Conservation (phyloP, 1,140 invertebrate genomes). For the Batillaria attramentaria region DNA sequence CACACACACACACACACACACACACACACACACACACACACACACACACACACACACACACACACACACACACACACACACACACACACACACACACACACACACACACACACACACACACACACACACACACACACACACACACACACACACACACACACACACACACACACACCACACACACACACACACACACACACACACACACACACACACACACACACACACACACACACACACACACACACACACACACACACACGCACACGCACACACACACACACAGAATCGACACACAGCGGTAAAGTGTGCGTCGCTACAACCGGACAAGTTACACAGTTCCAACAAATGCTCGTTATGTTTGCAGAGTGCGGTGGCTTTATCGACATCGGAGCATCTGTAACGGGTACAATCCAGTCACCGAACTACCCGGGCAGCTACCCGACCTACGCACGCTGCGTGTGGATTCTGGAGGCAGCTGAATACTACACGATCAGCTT, state of each 20-base stretch:
- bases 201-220: not conserved
- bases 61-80: not conserved
- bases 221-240: not conserved
- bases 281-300: not conserved
- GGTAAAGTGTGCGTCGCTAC: not conserved
- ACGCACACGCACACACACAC: not conserved
- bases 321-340: not conserved
- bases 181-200: not conserved
- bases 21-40: not conserved
- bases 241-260: not conserved
- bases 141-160: not conserved
- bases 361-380: slow-evolving; percentile 34
- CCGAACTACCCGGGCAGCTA: slow-evolving; percentile 40
- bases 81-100: not conserved
- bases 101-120: not conserved
- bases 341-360: too few relatives aligned
- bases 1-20: not conserved
- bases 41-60: slow-evolving; percentile 11
- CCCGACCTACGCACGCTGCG: slow-evolving; percentile 45
- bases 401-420: not conserved
- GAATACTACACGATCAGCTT: slow-evolving; percentile 28
- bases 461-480: slow-evolving; percentile 48
- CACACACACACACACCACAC: not conserved
- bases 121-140: not conserved
- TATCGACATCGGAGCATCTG: not conserved